Evolutionary conservation across 2,888 invertebrate genomes (phyloP), one percentile per base, ranked within the genome.

Genomic region (Drosophila bunnanda): DNA sequence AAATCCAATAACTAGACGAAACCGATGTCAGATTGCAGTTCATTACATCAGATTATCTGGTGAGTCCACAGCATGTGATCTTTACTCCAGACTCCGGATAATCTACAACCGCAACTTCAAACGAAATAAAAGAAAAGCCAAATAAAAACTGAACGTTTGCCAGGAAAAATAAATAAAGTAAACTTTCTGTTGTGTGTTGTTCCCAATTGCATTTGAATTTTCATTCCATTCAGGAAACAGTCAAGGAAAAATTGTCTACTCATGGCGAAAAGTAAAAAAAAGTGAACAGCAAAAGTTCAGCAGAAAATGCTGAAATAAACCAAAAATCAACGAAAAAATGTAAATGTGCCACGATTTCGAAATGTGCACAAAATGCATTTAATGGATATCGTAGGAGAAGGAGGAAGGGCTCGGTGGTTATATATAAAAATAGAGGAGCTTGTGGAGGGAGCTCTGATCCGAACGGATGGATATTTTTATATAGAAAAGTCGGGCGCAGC

Each of bases 311-410:
- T 39, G 58, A 64, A 56, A 68, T 52, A 48, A 43, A 39, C 61
- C 17, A 36, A 52, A 36, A 76, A 82, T 80, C 73, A 77, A 82
- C 58, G 38, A 81, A 70, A 71, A 81, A 82, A 78, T 81, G 76
- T 73, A 82, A 81, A 82, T 82, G 86, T 82, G 86, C 79, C 82
- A 86, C 82, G 83, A 82, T 83, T 86, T 82, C 78, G 81, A 82
- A 82, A 86, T 83, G 76, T 82, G 82, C 87, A 79, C 87, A 81
- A 82, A 76, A 79, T 83, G 82, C 87, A 83, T 83, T 86, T 86
- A 83, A 79, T 83, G 82, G 72, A 83, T 36, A 46, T 22, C 12
- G 20, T 4, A 4, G 25, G 28, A 9, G 25, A 12, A 44, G 28
- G 44, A 6, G n/a, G 28, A 30, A 22, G 34, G 50, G 65, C 52